A percentile compares a stretch with the other conserved stretches of the same genome.
These are phyloP conservation scores for Myanophis thanlyinensis DNA, from an alignment of 2,113 vertebrate genomes.

Conservation along the genomic window DNA sequence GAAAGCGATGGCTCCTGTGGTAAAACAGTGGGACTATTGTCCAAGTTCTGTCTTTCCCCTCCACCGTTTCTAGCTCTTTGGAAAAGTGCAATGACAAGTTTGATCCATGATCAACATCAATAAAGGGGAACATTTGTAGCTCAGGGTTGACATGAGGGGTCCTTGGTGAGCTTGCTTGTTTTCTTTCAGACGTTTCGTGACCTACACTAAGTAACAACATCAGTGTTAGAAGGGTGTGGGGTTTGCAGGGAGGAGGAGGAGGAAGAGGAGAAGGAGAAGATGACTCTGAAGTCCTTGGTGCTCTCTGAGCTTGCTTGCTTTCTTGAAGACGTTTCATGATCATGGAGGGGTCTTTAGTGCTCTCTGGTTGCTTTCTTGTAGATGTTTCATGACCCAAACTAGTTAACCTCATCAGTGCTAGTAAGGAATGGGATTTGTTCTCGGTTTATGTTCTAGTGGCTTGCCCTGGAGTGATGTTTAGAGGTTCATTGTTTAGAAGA, in stretches of 20 bases:
- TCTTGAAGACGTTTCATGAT: no score
- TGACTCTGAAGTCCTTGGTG: no score
- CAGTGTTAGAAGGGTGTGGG: no score
- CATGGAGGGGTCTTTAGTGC: no score
- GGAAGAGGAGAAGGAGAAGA: no score
- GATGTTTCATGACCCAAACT: no score
- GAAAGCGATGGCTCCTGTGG: background rate
- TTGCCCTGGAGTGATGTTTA: background rate
- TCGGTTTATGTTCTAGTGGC: background rate
- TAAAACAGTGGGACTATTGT: background rate
- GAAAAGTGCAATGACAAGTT: background rate
- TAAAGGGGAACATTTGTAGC: background rate
- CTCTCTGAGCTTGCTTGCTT: no score
- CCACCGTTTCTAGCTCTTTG: background rate
- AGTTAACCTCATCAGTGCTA: background rate
- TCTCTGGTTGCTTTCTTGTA: no score
- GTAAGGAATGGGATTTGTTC: background rate
- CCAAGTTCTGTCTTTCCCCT: background rate
- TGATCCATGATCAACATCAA: background rate
- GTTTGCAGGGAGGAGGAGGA: no score
- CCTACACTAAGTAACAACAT: no score
- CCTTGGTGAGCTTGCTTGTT: background rate
- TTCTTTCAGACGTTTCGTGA: no score
- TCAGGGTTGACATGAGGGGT: background rate
- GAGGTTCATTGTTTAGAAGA: background rate